Percentiles rank a stretch among this genome's conserved stretches.
Evolutionary conservation across 2,797 vertebrate species (phyloP).

Genomic region (Enteromius trimaculatus): DNA sequence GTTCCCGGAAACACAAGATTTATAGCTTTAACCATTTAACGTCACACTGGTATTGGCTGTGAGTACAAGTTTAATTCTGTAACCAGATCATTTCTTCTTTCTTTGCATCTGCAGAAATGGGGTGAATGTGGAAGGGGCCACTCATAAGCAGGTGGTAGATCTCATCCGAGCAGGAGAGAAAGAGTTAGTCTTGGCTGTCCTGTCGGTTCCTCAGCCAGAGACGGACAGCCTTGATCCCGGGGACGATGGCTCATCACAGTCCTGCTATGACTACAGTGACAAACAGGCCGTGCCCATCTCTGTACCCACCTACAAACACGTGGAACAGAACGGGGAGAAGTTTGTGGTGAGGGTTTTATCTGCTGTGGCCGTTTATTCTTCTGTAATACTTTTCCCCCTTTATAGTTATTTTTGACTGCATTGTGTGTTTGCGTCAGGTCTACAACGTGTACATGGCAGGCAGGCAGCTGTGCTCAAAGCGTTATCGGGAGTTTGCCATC

Average conservation of each 20-base stretch:
- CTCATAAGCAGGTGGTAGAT: slow-evolving; percentile 98
- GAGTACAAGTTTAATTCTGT: background rate
- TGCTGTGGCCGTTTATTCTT: background rate
- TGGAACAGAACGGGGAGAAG: slow-evolving; percentile 93
- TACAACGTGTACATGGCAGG: slow-evolving; percentile 98
- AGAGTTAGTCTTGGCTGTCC: slow-evolving; percentile 89
- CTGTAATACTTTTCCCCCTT: background rate
- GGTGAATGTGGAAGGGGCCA: slow-evolving; percentile 95
- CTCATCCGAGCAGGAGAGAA: slow-evolving; percentile 94
- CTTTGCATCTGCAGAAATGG: slow-evolving; percentile 80
- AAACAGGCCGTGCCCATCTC: slow-evolving; percentile 98
- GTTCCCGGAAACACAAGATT: background rate
- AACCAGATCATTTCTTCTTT: background rate
- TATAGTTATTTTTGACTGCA: background rate
- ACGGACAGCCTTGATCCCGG: slow-evolving; percentile 90
- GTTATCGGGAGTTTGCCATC: slow-evolving; percentile 94
- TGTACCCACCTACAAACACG: slow-evolving; percentile 96
- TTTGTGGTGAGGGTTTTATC: slow-evolving; percentile 88
- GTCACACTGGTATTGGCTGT: background rate
- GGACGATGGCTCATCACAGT: slow-evolving; percentile 89
- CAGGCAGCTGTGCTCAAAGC: slow-evolving; percentile 93
- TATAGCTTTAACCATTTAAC: slow-evolving; percentile 9
- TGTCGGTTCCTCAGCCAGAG: slow-evolving; percentile 93
- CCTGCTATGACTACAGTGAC: slow-evolving; percentile 96
- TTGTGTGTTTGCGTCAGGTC: slow-evolving; percentile 73